Conservation (phyloP, 2,113 vertebrate genomes). For the Takifugu flavidus region DNA sequence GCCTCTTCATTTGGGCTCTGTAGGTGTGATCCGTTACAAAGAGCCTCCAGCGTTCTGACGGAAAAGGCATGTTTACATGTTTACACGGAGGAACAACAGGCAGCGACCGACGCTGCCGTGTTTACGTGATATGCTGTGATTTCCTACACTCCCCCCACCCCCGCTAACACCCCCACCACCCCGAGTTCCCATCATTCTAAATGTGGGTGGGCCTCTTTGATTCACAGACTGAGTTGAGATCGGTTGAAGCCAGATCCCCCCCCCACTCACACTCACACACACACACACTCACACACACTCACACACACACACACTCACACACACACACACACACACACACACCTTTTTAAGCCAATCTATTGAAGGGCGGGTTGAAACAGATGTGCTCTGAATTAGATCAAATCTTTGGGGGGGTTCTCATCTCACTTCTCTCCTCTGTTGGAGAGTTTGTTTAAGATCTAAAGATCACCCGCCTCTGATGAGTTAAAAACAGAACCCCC, state of each 20-base stretch:
- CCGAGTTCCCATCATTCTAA: too few relatives aligned
- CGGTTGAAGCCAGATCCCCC: too few relatives aligned
- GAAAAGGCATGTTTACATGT: slow-evolving; percentile 12
- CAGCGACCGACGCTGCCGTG: slow-evolving; percentile 3
- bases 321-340: not conserved
- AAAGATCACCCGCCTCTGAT: not conserved
- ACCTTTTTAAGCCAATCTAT: slow-evolving; percentile 7
- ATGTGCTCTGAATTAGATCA: slow-evolving; percentile 17
- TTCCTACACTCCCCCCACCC: too few relatives aligned
- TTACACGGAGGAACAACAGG: slow-evolving; percentile 16
- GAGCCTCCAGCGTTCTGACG: slow-evolving; percentile 8
- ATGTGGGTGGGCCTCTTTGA: too few relatives aligned
- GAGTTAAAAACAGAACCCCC: not conserved
- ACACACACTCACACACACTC: too few relatives aligned
- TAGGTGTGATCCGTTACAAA: slow-evolving; percentile 19
- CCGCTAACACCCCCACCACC: too few relatives aligned
- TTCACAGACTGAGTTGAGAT: too few relatives aligned
- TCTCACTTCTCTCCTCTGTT: slow-evolving; percentile 10
- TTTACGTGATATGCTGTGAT: slow-evolving; percentile 2
- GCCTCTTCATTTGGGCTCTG: slow-evolving; percentile 9
- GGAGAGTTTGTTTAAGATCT: slow-evolving; percentile 38
- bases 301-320: not conserved
- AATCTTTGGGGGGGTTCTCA: slow-evolving; percentile 13
- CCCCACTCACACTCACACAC: too few relatives aligned
- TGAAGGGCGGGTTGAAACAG: slow-evolving; percentile 18